Evolutionary conservation across 2,888 invertebrate genomes (phyloP).

Genomic region (Ophion costatus): DNA sequence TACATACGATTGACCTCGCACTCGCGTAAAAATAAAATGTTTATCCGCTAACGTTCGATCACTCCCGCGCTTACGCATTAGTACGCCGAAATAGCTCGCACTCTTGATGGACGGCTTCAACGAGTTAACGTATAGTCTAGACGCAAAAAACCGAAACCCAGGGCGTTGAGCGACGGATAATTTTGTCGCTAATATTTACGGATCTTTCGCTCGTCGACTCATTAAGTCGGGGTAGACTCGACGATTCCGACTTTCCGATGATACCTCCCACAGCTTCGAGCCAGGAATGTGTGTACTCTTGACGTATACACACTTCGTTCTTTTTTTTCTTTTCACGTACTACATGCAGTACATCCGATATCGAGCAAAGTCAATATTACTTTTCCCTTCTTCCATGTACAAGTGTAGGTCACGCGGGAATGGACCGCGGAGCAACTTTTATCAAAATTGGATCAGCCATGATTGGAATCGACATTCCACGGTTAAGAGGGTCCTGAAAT

Average conservation of each 20-base stretch:
- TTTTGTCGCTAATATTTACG: slow-evolving; percentile 7
- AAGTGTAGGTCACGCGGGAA: background rate
- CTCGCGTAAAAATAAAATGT: slow-evolving; percentile 19
- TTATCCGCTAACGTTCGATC: slow-evolving; percentile 39
- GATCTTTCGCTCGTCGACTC: slow-evolving; percentile 1
- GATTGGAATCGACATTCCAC: background rate
- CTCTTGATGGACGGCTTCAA: slow-evolving; percentile 45
- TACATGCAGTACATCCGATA: background rate
- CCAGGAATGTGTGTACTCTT: background rate
- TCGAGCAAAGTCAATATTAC: background rate
- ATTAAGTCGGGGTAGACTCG: background rate
- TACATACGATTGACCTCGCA: slow-evolving; percentile 37
- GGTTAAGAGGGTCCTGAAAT: background rate
- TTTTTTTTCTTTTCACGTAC: background rate
- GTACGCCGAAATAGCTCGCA: slow-evolving; percentile 13
- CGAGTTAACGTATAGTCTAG: slow-evolving; percentile 15
- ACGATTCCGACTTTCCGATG: background rate
- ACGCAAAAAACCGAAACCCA: background rate
- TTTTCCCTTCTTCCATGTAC: background rate
- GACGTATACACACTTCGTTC: background rate
- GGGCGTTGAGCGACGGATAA: background rate
- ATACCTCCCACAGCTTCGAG: background rate
- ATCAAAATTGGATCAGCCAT: background rate
- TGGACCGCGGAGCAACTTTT: background rate
- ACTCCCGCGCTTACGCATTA: slow-evolving; percentile 3